Evolutionary conservation across 1,140 invertebrate species (phyloP).

Genomic region (Zaprionus davidi): DNA sequence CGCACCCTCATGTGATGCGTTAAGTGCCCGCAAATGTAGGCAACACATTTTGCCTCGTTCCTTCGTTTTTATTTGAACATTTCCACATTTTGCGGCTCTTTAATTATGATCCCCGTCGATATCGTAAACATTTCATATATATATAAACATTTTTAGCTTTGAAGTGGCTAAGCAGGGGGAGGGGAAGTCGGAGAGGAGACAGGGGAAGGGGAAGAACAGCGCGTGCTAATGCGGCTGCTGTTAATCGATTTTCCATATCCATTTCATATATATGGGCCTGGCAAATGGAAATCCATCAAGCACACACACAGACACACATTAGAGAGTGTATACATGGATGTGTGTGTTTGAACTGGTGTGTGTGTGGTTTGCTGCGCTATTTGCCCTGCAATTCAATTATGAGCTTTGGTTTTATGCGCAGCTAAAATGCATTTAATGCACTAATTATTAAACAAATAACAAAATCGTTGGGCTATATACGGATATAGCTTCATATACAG

Average conservation of each 20-base stretch:
- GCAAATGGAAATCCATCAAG: conserved; percentile 12
- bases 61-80: conserved; percentile 20
- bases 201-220: neutral
- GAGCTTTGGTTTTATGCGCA: conserved; percentile 27
- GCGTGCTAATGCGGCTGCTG: neutral
- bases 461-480: conserved; percentile 14
- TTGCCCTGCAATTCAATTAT: conserved; percentile 41
- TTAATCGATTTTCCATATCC: conserved; percentile 23
- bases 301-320: neutral
- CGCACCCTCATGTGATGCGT: conserved; percentile 45
- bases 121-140: conserved; percentile 4
- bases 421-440: conserved; percentile 52
- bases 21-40: conserved; percentile 71
- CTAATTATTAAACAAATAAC: conserved; percentile 64
- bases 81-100: conserved; percentile 49
- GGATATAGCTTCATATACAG: neutral
- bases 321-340: neutral
- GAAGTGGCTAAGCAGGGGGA: neutral
- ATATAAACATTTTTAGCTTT: neutral
- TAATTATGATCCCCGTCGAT: conserved; percentile 45
- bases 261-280: conserved; percentile 8
- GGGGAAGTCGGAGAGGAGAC: neutral
- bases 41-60: conserved; percentile 55
- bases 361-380: conserved; percentile 11
- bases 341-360: conserved; percentile 7